These are phyloP conservation scores for Ctenopoma kingsleyae DNA, from an alignment of 2,797 vertebrate species.

Conservation along the genomic window DNA sequence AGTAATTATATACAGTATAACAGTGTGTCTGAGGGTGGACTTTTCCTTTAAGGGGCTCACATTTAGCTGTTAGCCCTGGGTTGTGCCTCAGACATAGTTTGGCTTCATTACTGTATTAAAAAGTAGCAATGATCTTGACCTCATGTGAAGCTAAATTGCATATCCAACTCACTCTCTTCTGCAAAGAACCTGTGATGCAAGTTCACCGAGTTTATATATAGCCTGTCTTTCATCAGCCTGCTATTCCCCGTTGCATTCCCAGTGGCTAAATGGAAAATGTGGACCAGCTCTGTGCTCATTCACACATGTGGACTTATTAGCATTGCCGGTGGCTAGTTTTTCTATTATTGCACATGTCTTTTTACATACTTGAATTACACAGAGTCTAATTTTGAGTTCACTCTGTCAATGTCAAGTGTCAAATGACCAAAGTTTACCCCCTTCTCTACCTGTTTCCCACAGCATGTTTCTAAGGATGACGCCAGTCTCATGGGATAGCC, in stretches of 20 bases:
- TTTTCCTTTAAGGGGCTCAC: constrained; percentile 59
- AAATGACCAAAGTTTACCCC: constrained; percentile 64
- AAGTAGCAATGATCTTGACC: constrained; percentile 65
- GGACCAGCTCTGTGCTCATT: constrained; percentile 78
- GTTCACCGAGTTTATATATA: constrained; percentile 81
- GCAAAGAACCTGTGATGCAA: constrained; percentile 72
- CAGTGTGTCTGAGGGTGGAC: constrained; percentile 32
- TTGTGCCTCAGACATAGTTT: constrained; percentile 38
- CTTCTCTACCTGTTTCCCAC: constrained; percentile 78
- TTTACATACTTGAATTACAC: constrained; percentile 26
- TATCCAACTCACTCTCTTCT: constrained; percentile 55
- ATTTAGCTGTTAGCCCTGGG: constrained; percentile 53
- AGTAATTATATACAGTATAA: background rate
- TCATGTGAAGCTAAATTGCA: constrained; percentile 59
- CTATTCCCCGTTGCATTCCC: constrained; percentile 77
- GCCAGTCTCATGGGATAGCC: constrained; percentile 83
- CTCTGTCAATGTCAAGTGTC: constrained; percentile 24
- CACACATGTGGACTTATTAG: constrained; percentile 71
- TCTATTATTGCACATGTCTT: constrained; percentile 62
- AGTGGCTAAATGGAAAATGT: constrained; percentile 82
- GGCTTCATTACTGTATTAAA: constrained; percentile 35
- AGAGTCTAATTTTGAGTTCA: constrained; percentile 36
- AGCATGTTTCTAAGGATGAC: constrained; percentile 79
- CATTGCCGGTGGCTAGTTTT: constrained; percentile 61
- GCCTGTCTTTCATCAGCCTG: constrained; percentile 79